Evolutionary conservation across 1,140 invertebrate species (phyloP), one percentile per base, ranked within the genome.

Genomic region (Dendrolimus punctatus): DNA sequence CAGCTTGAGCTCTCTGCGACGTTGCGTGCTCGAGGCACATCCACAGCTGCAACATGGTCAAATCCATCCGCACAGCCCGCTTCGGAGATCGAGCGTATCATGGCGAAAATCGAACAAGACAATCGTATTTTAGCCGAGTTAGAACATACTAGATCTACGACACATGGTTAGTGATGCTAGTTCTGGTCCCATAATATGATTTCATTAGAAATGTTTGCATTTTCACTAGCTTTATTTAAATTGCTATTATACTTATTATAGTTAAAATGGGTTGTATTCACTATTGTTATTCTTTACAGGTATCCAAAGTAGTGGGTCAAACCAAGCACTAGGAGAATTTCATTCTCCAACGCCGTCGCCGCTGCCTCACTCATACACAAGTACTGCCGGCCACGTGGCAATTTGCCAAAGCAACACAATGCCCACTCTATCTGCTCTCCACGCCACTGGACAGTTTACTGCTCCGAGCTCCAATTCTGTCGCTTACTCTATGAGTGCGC

Each of bases 51-150:
- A 66, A 88, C 73, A 38, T 85, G 81, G 72, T 76, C 76, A 2
- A 80, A 90, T 53, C 88, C 90, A 41, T 65, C 87, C 80, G 62
- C 90, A n/a, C 80, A 84, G 57, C 92, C 92, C 62, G 92, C 92
- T 66, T 91, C 92, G 38, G 95, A 98, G 87, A 96, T 98, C 70
- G 96, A 97, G 82, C 90, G 94, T 72, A 95, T 98, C 75, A 97
- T 98, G 93, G 95, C 95, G 57, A 97, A 97, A 89, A 95, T 98
- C 68, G 95, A 98, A 83, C 96, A 96, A 86, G 91, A 92, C 86
- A 92, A 92, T 81, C 90, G 95, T 74, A 94, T 97, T 71, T 88
- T 97, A 66, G 95, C 96, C 56, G 96, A 97, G 75, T 86, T 97
- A 68, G 96, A 97, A 76, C 94, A 95, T 79, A 91, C 92, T 60